These are phyloP conservation scores for Lymantria monacha DNA, from an alignment of 2,888 invertebrate species.

Conservation along the genomic window DNA sequence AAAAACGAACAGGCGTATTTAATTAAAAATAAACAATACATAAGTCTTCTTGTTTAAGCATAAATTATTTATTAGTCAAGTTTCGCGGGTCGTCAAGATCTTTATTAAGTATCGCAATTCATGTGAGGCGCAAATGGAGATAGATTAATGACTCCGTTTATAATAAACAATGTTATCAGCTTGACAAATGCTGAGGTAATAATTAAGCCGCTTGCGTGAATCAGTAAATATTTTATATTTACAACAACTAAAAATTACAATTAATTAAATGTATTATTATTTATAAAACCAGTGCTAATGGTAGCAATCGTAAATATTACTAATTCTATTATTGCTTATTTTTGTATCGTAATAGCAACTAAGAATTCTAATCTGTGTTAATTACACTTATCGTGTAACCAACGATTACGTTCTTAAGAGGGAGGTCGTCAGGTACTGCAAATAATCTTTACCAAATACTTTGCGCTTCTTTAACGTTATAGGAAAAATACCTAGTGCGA, in stretches of 20 bases:
- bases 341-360: no score
- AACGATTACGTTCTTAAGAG: no score
- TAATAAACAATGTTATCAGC: conserved; percentile 50
- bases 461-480: no score
- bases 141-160: conserved; percentile 50
- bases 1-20: not conserved
- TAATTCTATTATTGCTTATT: no score
- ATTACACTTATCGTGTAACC: no score
- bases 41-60: conserved; percentile 19
- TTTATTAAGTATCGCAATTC: conserved; percentile 59
- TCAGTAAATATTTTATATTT: conserved; percentile 9
- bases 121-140: conserved; percentile 43
- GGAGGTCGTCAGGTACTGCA: no score
- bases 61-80: conserved; percentile 39
- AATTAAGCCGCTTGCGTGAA: conserved; percentile 25
- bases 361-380: no score
- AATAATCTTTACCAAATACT: no score
- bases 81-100: conserved; percentile 39
- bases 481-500: no score
- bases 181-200: conserved; percentile 32
- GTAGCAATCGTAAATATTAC: no score
- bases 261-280: no score
- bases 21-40: conserved; percentile 10
- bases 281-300: no score
- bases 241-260: not conserved